Evolutionary conservation across 2,797 vertebrate species (phyloP), one percentile per base, ranked within the genome.

Genomic region (Phoeniculus purpureus): DNA sequence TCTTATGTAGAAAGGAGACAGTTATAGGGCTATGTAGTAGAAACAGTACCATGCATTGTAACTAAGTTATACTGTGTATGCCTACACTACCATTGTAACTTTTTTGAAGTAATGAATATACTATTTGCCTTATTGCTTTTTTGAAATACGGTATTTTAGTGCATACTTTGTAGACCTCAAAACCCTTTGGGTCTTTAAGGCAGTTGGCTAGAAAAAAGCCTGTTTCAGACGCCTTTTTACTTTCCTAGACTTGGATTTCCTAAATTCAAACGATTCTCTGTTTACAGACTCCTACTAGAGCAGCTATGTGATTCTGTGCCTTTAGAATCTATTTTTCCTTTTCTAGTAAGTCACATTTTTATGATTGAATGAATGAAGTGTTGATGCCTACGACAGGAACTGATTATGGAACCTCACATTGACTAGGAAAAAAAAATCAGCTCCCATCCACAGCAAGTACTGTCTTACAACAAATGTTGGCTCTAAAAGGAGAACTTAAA

Each of bases 271-370:
- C 31, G 70, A 72, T 95, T 97, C 96, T 97, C 96, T 98, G 98
- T 98, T 98, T 98, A 98, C 98, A 98, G 93, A 97, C 92, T 97
- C 97, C 96, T 97, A 93, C 93, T 97, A 97, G 97, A 98, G 97
- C 97, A 98, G 97, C 97, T 97, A 96, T 94, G 95, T 97, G 96
- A 98, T 97, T 97, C 96, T 97, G 97, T 98, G 98, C 98, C 98
- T 98, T 98, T 96, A 97, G 97, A 97, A 95, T 96, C 96, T 92
- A 96, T 97, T 97, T 37, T 97, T 97, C 94, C 82, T 97, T 97
- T 93, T 87, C 50, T 94, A 96, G 93, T 94, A 96, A 96, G 89
- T 92, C 88, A 90, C 95, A 93, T 86, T 96, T 96, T 96, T 96
- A 94, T 85, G 87, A 95, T 85, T 62, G 89, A 95, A 89, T 96